Base-by-base conservation (phyloP, 2,888 invertebrate species). In the Arrhopalites spinosus region DNA sequence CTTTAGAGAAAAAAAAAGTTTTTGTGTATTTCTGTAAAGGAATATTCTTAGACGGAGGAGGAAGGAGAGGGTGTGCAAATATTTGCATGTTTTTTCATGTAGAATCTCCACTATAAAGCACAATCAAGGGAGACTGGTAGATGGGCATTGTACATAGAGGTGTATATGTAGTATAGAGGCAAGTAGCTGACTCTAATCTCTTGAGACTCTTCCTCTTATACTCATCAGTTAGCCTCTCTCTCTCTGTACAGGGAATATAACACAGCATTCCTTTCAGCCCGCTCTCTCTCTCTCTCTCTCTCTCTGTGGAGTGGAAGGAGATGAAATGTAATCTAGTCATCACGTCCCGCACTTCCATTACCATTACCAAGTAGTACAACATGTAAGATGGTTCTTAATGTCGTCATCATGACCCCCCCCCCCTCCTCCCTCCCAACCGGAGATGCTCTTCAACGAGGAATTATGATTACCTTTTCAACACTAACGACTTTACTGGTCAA, bases 261-360 rank as follows among this genome's bases (percentile, higher is more conserved):
- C n/a, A n/a, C n/a, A 36, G 36, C 36, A 36, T 3, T 36, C 5
- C 36, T 36, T 36, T 36, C 5, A 36, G 36, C 36, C 36, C 3
- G n/a, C n/a, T n/a, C n/a, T n/a, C 11, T 11, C 36, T 36, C 36
- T 36, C 36, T 7, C 5, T 1, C n/a, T 27, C 47, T 68, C 15
- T 20, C 13, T 67, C 20, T 45, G 20, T 20, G n/a, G 13, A 25
- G 45, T 8, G 45, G 1, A 5, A 20, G 45, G n/a, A 69, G n/a
- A 69, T 69, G 50, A 27, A 68, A 53, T 53, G 47, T 69, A 50
- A 69, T 53, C 69, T 50, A 69, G 53, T 30, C 69, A 50, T 69
- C 69, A 69, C 69, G 69, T 69, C 69, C n/a, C 69, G 69, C 69
- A 69, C 53, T 69, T 69, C 47, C 69, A 69, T 69, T 69, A 69